Percentiles rank a stretch among this genome's conserved stretches.
phyloP scores from a whole-genome alignment of 2,888 invertebrate species.

The Epistrophella euchroma region DNA sequence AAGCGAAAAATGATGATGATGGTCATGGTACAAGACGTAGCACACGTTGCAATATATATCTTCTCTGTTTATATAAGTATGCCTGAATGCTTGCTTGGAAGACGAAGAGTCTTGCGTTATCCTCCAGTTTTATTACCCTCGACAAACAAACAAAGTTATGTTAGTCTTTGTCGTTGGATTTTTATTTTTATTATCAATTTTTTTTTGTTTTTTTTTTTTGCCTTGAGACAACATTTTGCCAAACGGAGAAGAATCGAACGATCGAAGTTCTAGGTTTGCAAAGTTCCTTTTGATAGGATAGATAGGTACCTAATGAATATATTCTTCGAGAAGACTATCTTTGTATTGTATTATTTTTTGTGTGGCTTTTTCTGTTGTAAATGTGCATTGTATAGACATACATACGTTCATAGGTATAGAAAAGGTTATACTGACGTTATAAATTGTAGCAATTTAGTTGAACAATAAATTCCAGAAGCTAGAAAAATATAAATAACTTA shows the following conservation, averaged over 20 bases:
- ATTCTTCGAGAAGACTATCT: not conserved
- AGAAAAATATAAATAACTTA: not conserved
- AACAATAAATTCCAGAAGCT: constrained; percentile 9
- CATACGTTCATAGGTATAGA: not conserved
- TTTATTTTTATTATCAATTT: constrained; percentile 8
- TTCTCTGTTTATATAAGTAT: too few species aligned
- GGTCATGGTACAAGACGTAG: constrained; percentile 62
- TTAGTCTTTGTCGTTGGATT: constrained; percentile 29
- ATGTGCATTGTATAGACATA: not conserved
- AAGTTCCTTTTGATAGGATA: constrained; percentile 44
- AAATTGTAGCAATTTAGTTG: constrained; percentile 10
- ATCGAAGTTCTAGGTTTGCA: constrained; percentile 27
- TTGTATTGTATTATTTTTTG: not conserved
- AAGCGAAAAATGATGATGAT: constrained; percentile 70
- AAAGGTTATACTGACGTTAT: constrained; percentile 1
- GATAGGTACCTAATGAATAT: constrained; percentile 65
- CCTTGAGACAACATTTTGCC: constrained; percentile 23
- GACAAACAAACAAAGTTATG: constrained; percentile 63
- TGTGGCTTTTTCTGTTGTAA: not conserved
- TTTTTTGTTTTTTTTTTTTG: constrained; percentile 1
- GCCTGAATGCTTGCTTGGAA: not conserved
- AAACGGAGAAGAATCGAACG: constrained; percentile 10
- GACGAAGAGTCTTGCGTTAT: constrained; percentile 46
- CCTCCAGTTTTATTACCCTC: constrained; percentile 66
- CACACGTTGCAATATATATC: constrained; percentile 43